Base-by-base conservation (phyloP, 2,888 invertebrate species). In the Ectropis crepuscularia region DNA sequence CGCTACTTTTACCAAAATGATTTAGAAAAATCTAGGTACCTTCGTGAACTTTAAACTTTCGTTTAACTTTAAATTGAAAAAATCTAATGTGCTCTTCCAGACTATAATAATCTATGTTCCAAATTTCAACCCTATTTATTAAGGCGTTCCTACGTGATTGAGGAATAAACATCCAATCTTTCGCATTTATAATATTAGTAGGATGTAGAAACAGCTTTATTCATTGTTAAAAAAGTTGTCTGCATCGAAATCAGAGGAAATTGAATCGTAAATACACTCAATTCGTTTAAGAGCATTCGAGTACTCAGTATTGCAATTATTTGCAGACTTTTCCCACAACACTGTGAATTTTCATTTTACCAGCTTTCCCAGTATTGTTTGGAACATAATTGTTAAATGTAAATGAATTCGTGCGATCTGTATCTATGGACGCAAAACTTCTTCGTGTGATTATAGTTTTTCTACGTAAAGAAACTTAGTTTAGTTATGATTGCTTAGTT, bases 351-450 rank as follows among this genome's bases (percentile, higher is more conserved):
- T 86, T 86, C 81, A 80, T 85, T 87, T 82, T 83, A 55, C 75
- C 74, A 76, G 74, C 73, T 81, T 88, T 90, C 90, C 78, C 90
- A 90, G 86, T 76, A 90, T 90, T 90, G 89, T 90, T 73, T 72
- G 71, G 76, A 71, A 69, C 76, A 80, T 87, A 85, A 88, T 87
- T 83, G 85, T 79, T 77, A 74, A 74, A 78, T 77, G 81, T 76
- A 86, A 86, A 86, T 86, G 82, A 85, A 83, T 81, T 79, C 77
- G 80, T 76, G 80, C 79, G 80, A 80, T 75, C 74, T 63, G 74
- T 82, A 84, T 86, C 83, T 82, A 69, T 68, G 58, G 63, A 61
- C 63, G 66, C 66, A 77, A 73, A 73, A 80, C 70, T 59, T 74
- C 53, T 57, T 53, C 58, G 55, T 63, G 72, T 63, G 54, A 61